Percentiles rank a stretch among this genome's conserved stretches.
Evolutionary conservation across 2,113 vertebrate species (phyloP).

Genomic region (Leptodactylus fuscus): DNA sequence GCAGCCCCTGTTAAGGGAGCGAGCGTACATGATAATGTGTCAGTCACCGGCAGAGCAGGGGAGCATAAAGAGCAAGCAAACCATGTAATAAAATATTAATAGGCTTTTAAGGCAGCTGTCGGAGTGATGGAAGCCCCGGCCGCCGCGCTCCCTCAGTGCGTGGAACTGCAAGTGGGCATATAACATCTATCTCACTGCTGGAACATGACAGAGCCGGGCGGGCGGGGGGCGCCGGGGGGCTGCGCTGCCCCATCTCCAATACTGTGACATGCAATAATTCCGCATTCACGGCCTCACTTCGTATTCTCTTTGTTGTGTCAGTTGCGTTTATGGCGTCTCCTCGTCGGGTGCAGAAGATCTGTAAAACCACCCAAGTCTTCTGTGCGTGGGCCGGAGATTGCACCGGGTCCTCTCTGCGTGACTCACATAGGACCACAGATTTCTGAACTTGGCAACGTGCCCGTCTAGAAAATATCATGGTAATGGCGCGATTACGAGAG

Average conservation of each 20-base stretch:
- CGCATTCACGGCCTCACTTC: constrained; percentile 19
- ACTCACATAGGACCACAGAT: neutral
- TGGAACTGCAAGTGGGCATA: constrained; percentile 48
- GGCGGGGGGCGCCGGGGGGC: neutral
- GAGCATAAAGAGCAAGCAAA: constrained; percentile 55
- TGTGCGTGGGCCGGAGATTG: neutral
- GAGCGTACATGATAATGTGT: constrained; percentile 43
- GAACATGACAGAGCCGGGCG: constrained; percentile 25
- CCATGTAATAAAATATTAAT: constrained; percentile 60
- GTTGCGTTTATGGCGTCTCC: neutral
- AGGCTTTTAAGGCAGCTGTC: constrained; percentile 58
- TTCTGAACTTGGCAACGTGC: neutral
- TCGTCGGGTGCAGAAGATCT: neutral
- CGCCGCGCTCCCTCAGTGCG: constrained; percentile 27
- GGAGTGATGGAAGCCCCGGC: constrained; percentile 39
- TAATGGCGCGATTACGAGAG: neutral
- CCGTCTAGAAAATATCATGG: neutral
- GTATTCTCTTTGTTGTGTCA: constrained; percentile 42
- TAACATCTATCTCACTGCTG: constrained; percentile 53
- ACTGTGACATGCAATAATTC: constrained; percentile 15
- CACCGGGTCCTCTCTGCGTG: neutral
- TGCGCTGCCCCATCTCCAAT: neutral
- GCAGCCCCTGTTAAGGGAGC: constrained; percentile 33
- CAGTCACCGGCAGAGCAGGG: constrained; percentile 39
- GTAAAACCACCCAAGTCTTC: constrained; percentile 20